phyloP scores from a whole-genome alignment of 2,797 vertebrate species.

The Cheirogaleus major region DNA sequence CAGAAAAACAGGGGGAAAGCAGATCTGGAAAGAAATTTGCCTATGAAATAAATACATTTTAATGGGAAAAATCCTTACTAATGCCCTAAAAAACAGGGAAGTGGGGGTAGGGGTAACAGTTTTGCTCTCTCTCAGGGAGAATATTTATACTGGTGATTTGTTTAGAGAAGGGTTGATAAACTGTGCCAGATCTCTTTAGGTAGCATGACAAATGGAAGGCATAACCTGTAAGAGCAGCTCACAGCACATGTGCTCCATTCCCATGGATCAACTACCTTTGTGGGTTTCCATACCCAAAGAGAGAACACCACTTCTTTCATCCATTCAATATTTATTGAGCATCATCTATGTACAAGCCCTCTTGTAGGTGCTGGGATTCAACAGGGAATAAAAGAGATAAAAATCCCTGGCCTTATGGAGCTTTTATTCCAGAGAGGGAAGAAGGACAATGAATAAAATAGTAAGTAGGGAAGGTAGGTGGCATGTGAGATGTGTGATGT shows the following conservation, averaged over 20 bases:
- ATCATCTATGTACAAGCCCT: neutral
- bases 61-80: constrained; percentile 51
- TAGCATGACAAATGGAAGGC: neutral
- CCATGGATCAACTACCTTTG: neutral
- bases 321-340: neutral
- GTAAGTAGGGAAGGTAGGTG: too few species aligned
- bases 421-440: neutral
- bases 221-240: neutral
- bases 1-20: neutral
- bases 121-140: neutral
- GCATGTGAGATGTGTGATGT: neutral
- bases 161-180: neutral
- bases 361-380: neutral
- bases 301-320: neutral
- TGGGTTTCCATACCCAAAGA: neutral
- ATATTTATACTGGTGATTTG: neutral
- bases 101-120: neutral
- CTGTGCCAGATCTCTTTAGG: neutral
- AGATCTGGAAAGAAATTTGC: neutral
- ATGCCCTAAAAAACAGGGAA: neutral
- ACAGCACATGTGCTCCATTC: rapidly evolving
- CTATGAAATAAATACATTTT: constrained; percentile 65
- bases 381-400: neutral
- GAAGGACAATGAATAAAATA: neutral
- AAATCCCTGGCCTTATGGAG: neutral